Percentiles rank a stretch among this genome's conserved stretches.
Conservation (phyloP, 1,140 invertebrate species). For the Cataglyphis hispanica region DNA sequence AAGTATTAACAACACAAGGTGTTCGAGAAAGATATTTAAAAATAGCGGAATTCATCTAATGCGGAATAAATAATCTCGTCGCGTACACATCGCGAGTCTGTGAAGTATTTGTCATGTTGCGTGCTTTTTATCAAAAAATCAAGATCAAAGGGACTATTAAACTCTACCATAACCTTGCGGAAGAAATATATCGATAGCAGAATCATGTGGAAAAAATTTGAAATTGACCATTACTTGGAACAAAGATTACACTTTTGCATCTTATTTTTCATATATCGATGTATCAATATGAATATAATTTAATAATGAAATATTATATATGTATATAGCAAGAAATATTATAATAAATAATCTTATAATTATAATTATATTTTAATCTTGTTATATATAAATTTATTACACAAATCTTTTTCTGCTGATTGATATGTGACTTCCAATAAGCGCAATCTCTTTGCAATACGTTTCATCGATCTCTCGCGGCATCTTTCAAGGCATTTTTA, state of each 20-base stretch:
- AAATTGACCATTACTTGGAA: neutral
- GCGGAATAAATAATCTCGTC: slow-evolving; percentile 18
- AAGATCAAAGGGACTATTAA: slow-evolving; percentile 40
- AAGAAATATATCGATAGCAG: slow-evolving; percentile 28
- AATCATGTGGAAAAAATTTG: neutral
- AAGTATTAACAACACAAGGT: slow-evolving; percentile 30
- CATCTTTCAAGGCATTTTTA: neutral
- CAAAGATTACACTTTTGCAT: neutral
- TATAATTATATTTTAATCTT: too few species aligned
- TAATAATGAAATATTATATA: neutral
- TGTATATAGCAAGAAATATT: neutral
- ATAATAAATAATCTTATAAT: too few species aligned
- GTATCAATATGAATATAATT: neutral
- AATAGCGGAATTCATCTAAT: slow-evolving; percentile 1
- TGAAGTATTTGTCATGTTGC: slow-evolving; percentile 19
- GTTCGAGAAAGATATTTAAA: slow-evolving; percentile 51
- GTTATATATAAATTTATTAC: too few species aligned
- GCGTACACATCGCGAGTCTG: neutral
- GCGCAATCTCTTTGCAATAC: neutral
- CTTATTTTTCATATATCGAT: neutral
- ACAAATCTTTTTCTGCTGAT: neutral
- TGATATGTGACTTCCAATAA: neutral
- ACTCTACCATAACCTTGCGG: neutral
- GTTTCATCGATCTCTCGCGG: neutral
- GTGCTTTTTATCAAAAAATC: slow-evolving; percentile 35